Percentiles rank a stretch among this genome's conserved stretches.
These are phyloP conservation scores for Notothenia rossii DNA, from an alignment of 2,113 vertebrate genomes.

Conservation along the genomic window DNA sequence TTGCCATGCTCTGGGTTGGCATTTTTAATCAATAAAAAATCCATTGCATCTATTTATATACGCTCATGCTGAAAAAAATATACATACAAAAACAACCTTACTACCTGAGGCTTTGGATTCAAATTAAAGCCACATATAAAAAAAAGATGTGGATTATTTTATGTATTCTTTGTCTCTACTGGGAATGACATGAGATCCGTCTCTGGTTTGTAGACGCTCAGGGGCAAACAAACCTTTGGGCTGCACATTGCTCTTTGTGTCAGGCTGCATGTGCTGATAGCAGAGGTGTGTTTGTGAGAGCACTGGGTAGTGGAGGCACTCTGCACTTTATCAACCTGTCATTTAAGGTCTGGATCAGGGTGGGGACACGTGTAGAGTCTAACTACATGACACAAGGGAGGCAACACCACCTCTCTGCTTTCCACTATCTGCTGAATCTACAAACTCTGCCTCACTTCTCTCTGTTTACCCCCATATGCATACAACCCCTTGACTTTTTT, in stretches of 20 bases:
- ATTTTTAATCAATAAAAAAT: too few species aligned
- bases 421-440: slow-evolving; percentile 16
- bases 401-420: background rate
- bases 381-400: slow-evolving; percentile 11
- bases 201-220: background rate
- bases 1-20: too few species aligned
- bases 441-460: slow-evolving; percentile 15
- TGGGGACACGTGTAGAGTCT: slow-evolving; percentile 32
- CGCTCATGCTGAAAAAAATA: too few species aligned
- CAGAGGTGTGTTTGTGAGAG: slow-evolving; percentile 40
- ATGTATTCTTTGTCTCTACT: background rate
- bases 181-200: background rate
- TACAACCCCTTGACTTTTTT: slow-evolving; percentile 4
- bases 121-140: background rate
- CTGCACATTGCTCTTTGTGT: background rate
- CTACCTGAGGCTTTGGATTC: background rate
- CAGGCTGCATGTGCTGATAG: slow-evolving; percentile 10
- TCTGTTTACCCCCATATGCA: slow-evolving; percentile 16
- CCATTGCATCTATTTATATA: too few species aligned
- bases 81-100: background rate
- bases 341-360: slow-evolving; percentile 22
- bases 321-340: slow-evolving; percentile 71
- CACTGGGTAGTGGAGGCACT: slow-evolving; percentile 31
- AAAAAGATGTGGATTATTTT: background rate
- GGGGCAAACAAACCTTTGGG: slow-evolving; percentile 19